phyloP scores from a whole-genome alignment of 2,888 invertebrate species.

The Gastrophysa polygoni region DNA sequence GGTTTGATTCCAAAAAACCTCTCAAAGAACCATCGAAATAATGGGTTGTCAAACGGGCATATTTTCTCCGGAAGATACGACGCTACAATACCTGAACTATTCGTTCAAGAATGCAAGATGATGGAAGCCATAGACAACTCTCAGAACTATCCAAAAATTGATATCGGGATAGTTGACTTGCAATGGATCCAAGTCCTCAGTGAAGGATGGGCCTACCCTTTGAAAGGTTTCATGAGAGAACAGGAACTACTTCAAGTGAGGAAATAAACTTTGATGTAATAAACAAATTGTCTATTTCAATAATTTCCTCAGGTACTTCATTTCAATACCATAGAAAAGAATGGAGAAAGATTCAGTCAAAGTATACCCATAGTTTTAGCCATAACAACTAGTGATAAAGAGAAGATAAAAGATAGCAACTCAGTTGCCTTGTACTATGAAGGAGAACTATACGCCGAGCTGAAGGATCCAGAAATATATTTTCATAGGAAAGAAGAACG shows the following conservation, averaged over 20 bases:
- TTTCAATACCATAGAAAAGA: slow-evolving; percentile 82
- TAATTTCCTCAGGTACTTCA: slow-evolving; percentile 71
- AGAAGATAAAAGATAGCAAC: slow-evolving; percentile 67
- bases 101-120: slow-evolving; percentile 71
- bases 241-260: slow-evolving; percentile 73
- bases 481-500: slow-evolving; percentile 92
- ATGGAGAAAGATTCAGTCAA: slow-evolving; percentile 79
- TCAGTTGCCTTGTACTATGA: slow-evolving; percentile 70
- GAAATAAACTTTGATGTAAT: not conserved
- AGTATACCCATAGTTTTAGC: slow-evolving; percentile 93
- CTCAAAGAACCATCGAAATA: slow-evolving; percentile 6
- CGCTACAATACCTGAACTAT: slow-evolving; percentile 72
- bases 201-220: slow-evolving; percentile 97
- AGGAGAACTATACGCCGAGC: slow-evolving; percentile 72
- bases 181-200: slow-evolving; percentile 89
- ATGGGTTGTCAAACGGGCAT: slow-evolving; percentile 23
- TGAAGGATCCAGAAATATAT: slow-evolving; percentile 87
- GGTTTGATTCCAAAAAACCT: slow-evolving; percentile 65
- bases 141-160: slow-evolving; percentile 70
- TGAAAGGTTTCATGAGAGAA: slow-evolving; percentile 68
- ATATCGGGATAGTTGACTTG: slow-evolving; percentile 80
- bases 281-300: not conserved
- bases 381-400: slow-evolving; percentile 72
- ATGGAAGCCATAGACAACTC: slow-evolving; percentile 72
- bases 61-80: slow-evolving; percentile 22